Base-by-base conservation (phyloP, 2,888 invertebrate species). In the Thymelicus acteon region DNA sequence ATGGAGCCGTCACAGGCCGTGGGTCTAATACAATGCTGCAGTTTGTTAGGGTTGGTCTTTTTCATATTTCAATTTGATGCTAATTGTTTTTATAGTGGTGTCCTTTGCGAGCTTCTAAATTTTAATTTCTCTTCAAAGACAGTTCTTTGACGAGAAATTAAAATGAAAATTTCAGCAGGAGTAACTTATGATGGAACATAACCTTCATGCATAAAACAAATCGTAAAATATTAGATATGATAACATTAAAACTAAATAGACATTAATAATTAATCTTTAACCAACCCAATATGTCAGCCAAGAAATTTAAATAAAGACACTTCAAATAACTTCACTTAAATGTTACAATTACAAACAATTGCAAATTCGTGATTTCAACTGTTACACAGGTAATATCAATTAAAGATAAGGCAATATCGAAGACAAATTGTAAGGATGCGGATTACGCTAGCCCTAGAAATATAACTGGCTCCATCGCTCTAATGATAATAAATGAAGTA, bases 401-500 rank as follows among this genome's bases (percentile, higher is more conserved):
- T 24, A 54, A 24, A 54, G 54, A n/a, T 24, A 54, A 24, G 15
- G 52, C 24, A 54, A 54, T 54, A 6, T 15, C 7, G 15, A 15
- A 52, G 8, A 6, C 49, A 49, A 52, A 52, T 10, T 19, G 24
- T 52, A 24, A 52, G 52, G 24, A 52, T 49, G 15, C n/a, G 10
- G 40, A 15, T 52, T 52, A 37, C 64, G 71, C 13, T 24, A 54
- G 54, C 54, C 67, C 19, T 40, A 64, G 65, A 60, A 60, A 63
- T 63, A 24, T 67, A 72, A 63, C 67, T 67, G 72, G 31, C 44
- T 57, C 7, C 24, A 58, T 47, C 15, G 57, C 57, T 54, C 39
- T 52, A 60, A 60, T 57, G 68, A 71, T 74, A 74, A 73, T 62
- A 72, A 74, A 75, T 72, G 74, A 70, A 67, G 71, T 61, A 72